Percentiles rank a stretch among this genome's conserved stretches.
phyloP scores from a whole-genome alignment of 1,140 invertebrate species.

The Lycorma delicatula region DNA sequence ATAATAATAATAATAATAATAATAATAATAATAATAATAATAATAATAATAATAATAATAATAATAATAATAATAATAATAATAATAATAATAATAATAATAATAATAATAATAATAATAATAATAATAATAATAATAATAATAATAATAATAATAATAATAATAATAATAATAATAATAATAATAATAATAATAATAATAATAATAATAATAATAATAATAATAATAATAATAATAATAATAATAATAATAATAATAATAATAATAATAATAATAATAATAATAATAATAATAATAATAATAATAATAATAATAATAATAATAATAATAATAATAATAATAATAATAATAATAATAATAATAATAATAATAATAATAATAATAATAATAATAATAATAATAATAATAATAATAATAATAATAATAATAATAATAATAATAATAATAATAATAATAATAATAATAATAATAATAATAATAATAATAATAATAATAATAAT shows the following conservation, averaged over 20 bases:
- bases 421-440: background rate
- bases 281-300: background rate
- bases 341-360: background rate
- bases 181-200: conserved; percentile 3
- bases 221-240: background rate
- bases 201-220: conserved; percentile 2
- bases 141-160: conserved; percentile 3
- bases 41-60: conserved; percentile 2
- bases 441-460: background rate
- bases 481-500: background rate
- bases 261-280: background rate
- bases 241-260: background rate
- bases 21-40: conserved; percentile 10
- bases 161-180: conserved; percentile 2
- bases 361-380: background rate
- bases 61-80: conserved; percentile 1
- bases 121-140: conserved; percentile 5
- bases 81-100: conserved; percentile 3
- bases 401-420: background rate
- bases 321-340: background rate
- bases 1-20: conserved; percentile 1
- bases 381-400: background rate
- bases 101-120: conserved; percentile 6
- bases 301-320: background rate
- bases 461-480: background rate